phyloP scores from a whole-genome alignment of 2,888 invertebrate genomes.

The Andrena bucephala region DNA sequence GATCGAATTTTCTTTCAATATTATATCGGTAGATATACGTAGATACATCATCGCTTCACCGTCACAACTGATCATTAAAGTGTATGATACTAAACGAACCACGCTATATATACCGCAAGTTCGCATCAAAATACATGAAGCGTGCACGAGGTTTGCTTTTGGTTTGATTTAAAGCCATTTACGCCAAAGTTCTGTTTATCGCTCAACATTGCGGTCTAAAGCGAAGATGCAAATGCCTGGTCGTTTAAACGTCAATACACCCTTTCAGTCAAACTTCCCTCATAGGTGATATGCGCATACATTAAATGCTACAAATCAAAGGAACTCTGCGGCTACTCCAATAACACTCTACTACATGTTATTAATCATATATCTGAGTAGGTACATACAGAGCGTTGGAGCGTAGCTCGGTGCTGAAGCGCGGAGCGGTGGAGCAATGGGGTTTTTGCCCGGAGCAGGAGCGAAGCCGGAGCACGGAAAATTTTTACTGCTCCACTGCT shows the following conservation, averaged over 20 bases:
- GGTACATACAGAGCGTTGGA: too few relatives aligned
- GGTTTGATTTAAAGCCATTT: not conserved
- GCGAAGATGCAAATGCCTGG: not conserved
- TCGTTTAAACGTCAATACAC: not conserved
- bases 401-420: too few relatives aligned
- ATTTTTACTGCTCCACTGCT: too few relatives aligned
- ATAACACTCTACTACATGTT: too few relatives aligned
- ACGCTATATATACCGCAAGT: not conserved
- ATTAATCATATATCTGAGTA: too few relatives aligned
- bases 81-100: slow-evolving; percentile 5
- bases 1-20: slow-evolving; percentile 17
- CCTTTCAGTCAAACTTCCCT: not conserved
- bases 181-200: not conserved
- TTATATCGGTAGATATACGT: not conserved
- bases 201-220: not conserved
- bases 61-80: not conserved
- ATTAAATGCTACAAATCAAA: not conserved
- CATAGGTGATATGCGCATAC: not conserved
- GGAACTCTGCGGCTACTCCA: too few relatives aligned
- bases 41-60: not conserved
- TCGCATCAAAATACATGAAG: not conserved
- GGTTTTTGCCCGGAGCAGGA: too few relatives aligned
- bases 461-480: too few relatives aligned
- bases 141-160: too few relatives aligned
- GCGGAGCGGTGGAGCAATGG: too few relatives aligned